phyloP scores from a whole-genome alignment of 1,140 invertebrate genomes.

The Papilio machaon region DNA sequence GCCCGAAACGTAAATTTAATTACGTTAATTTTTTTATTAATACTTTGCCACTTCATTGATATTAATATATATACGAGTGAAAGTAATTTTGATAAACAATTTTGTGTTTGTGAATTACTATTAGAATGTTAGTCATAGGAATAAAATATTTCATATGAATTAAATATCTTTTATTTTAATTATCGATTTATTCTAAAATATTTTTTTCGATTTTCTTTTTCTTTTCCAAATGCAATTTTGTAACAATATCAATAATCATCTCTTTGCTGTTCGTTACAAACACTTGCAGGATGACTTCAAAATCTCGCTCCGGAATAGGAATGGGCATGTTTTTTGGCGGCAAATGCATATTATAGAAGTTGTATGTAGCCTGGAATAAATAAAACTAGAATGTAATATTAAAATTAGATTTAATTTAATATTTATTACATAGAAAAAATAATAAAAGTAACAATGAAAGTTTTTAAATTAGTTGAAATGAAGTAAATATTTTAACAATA shows the following conservation, averaged over 20 bases:
- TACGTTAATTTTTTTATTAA: background rate
- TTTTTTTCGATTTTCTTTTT: conserved; percentile 30
- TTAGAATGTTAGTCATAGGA: background rate
- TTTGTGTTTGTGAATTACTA: background rate
- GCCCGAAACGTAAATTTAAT: conserved; percentile 31
- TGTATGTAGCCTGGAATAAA: conserved; percentile 44
- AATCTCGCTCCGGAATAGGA: conserved; percentile 42
- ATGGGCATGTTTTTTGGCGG: conserved; percentile 51
- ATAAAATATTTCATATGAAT: background rate
- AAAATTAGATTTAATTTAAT: background rate
- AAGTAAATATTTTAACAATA: too few species aligned
- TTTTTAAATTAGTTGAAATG: background rate
- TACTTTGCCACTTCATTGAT: too few species aligned
- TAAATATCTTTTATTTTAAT: background rate
- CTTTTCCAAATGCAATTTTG: conserved; percentile 8
- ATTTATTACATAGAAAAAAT: too few species aligned
- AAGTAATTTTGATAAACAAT: background rate
- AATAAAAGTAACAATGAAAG: background rate
- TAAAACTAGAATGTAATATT: background rate
- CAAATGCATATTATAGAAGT: conserved; percentile 45
- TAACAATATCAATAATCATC: background rate
- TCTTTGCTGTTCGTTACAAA: conserved; percentile 41
- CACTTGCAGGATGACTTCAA: conserved; percentile 31
- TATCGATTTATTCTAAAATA: background rate
- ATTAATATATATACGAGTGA: background rate